These are phyloP conservation scores for Semicossyphus pulcher DNA, from an alignment of 2,113 vertebrate genomes.

Conservation along the genomic window DNA sequence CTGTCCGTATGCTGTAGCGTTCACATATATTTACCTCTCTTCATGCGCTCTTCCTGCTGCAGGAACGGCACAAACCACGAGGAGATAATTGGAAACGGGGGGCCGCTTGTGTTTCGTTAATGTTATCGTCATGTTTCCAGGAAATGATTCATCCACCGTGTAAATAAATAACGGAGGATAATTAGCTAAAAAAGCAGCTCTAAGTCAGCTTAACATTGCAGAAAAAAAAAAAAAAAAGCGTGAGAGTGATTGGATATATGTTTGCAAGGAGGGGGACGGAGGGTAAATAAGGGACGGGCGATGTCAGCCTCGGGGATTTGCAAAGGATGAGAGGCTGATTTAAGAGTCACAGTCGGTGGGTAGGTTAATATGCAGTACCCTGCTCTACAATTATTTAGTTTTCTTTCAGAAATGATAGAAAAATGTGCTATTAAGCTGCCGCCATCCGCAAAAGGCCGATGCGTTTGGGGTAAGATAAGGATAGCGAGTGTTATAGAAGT, in stretches of 20 bases:
- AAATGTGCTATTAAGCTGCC: slow-evolving; percentile 36
- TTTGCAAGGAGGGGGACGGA: background rate
- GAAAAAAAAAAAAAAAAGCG: slow-evolving; percentile 19
- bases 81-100: slow-evolving; percentile 24
- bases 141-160: slow-evolving; percentile 28
- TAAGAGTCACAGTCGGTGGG: slow-evolving; percentile 17
- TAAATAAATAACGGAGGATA: slow-evolving; percentile 48
- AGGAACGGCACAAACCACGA: background rate
- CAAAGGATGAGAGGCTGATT: slow-evolving; percentile 28
- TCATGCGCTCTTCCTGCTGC: background rate
- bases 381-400: no score
- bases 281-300: slow-evolving; percentile 34
- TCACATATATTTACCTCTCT: background rate
- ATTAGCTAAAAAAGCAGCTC: slow-evolving; percentile 52
- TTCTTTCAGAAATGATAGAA: slow-evolving; percentile 19
- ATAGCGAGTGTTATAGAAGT: slow-evolving; percentile 11
- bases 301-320: slow-evolving; percentile 24
- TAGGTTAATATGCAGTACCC: slow-evolving; percentile 20
- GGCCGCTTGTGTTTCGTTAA: slow-evolving; percentile 46
- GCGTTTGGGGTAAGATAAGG: slow-evolving; percentile 11
- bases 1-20: background rate
- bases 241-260: slow-evolving; percentile 29
- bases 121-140: slow-evolving; percentile 37
- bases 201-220: slow-evolving; percentile 21
- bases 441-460: background rate